Percentiles rank a stretch among this genome's conserved stretches.
Conservation (phyloP, 1,140 invertebrate species). For the Drosophila fuyamai region DNA sequence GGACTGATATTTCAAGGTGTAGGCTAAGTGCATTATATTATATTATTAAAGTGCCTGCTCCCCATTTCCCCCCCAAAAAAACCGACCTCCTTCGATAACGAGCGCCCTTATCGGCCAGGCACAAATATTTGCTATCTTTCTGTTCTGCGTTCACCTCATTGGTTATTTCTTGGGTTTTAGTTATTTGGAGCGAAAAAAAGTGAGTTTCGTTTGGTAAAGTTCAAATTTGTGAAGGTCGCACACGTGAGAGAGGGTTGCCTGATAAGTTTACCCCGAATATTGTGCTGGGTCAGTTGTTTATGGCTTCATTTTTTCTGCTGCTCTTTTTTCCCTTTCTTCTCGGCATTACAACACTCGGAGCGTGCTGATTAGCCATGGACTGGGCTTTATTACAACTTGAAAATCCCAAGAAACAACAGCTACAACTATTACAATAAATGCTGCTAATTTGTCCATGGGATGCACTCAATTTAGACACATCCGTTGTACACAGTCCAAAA, state of each 20-base stretch:
- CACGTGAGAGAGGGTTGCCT: constrained; percentile 40
- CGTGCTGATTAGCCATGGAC: constrained; percentile 71
- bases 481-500: constrained; percentile 40
- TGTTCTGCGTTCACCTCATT: constrained; percentile 5
- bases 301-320: constrained; percentile 6
- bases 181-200: constrained; percentile 18
- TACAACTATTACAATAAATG: constrained; percentile 25
- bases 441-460: constrained; percentile 50
- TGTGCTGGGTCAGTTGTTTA: constrained; percentile 50
- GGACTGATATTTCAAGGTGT: constrained; percentile 44
- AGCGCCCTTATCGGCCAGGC: constrained; percentile 35
- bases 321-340: constrained; percentile 4
- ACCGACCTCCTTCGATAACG: constrained; percentile 16
- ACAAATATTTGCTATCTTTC: constrained; percentile 46
- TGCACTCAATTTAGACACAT: constrained; percentile 70
- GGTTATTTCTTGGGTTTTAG: constrained; percentile 3
- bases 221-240: constrained; percentile 54
- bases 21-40: constrained; percentile 55
- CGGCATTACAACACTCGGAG: constrained; percentile 14
- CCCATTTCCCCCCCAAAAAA: not conserved
- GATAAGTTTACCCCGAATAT: constrained; percentile 32
- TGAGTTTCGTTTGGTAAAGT: constrained; percentile 33
- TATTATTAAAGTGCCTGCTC: constrained; percentile 40
- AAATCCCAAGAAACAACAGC: constrained; percentile 29
- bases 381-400: constrained; percentile 25